Evolutionary conservation across 64 coral and sea anemone species (phyloP), one percentile per base, ranked within the genome.

Genomic region (Porites lutea): DNA sequence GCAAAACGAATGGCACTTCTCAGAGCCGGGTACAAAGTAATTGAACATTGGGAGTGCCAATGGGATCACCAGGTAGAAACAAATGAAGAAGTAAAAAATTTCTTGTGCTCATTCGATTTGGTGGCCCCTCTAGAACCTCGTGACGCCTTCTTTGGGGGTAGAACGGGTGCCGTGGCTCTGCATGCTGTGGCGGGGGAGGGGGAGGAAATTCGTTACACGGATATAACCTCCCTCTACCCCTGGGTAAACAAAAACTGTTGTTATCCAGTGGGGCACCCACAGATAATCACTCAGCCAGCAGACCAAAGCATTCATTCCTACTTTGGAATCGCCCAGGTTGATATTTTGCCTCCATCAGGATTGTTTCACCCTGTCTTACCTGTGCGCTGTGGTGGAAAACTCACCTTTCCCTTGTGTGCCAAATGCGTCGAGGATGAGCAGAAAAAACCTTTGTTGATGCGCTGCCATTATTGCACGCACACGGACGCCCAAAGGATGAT

Each of bases 41-140:
- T 76, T 11, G 48, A 45, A 27, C 75, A 85, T 1, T 92, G 90
- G 90, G 79, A 49, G 44, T 59, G 69, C 46, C 79, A 92, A 5
- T 92, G 23, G 15, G 8, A 63, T 4, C 1, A 4, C 1, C 13
- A 52, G 45, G 52, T 52, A 13, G 11, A 65, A 19, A 14, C 62
- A 14, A 13, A 19, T 5, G 89, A 72, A 13, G 63, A 20, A 6
- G 16, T 22, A 6, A 19, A 71, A 21, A 21, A 71, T 21, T 7
- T 20, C 62, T 14, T 3, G 2, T 13, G 3, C 62, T 3, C 6
- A 4, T 65, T 65, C 6, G 3, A 65, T 3, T 19, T 19, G 10
- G 62, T 65, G 62, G 16, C 3, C 6, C 62, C 2, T 3, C 11
- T 13, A 65, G 62, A 19, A 65, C 62, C 10, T 4, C 3, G 62